Percentiles rank a stretch among this genome's conserved stretches.
Conservation (phyloP, 2,888 invertebrate genomes). For the Timema podura region DNA sequence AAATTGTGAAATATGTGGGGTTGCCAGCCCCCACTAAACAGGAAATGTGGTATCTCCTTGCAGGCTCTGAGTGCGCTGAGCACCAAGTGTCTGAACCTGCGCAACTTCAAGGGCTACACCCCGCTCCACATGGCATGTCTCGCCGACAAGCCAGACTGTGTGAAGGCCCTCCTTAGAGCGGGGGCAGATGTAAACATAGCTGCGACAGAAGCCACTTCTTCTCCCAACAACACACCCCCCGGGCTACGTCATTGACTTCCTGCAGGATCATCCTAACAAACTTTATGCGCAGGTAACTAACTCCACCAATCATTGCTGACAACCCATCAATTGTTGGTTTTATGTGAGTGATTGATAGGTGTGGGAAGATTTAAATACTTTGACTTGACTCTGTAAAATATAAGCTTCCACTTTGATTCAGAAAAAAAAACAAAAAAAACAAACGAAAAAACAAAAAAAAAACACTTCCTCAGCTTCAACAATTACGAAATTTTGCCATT, state of each 20-base stretch:
- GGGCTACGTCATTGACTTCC: constrained; percentile 68
- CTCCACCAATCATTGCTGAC: background rate
- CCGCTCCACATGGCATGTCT: constrained; percentile 48
- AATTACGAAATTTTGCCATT: too few species aligned
- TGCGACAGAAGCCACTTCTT: constrained; percentile 47
- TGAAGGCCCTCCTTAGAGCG: constrained; percentile 73
- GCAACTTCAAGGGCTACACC: constrained; percentile 57
- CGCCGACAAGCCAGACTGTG: constrained; percentile 66
- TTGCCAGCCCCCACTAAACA: too few species aligned
- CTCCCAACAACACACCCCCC: constrained; percentile 38
- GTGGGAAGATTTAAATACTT: too few species aligned
- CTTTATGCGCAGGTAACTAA: constrained; percentile 39
- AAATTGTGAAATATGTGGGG: too few species aligned
- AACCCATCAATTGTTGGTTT: background rate
- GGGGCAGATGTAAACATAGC: constrained; percentile 83
- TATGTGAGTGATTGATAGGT: background rate
- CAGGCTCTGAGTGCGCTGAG: constrained; percentile 48
- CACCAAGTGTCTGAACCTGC: constrained; percentile 60
- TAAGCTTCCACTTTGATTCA: too few species aligned
- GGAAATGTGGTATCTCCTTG: too few species aligned
- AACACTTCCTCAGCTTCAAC: too few species aligned
- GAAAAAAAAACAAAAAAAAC: too few species aligned
- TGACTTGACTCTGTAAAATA: too few species aligned
- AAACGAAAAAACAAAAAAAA: too few species aligned
- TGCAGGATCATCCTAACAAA: constrained; percentile 67